Evolutionary conservation across 2,888 invertebrate genomes (phyloP).

Genomic region (Pharmacophagus antenor): DNA sequence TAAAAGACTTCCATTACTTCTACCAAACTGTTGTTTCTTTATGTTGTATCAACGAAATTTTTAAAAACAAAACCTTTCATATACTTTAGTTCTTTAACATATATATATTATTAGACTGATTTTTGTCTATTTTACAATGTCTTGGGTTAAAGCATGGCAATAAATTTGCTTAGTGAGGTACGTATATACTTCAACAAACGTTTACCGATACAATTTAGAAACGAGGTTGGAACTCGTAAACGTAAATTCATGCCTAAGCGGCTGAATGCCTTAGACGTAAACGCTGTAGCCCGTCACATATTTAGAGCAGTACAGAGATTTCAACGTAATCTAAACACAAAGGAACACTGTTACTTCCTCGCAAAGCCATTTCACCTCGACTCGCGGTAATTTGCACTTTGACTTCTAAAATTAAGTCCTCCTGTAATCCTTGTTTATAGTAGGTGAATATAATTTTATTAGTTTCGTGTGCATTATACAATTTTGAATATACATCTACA

Average conservation of each 20-base stretch:
- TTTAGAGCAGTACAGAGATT: conserved; percentile 47
- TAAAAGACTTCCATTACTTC: too few relatives aligned
- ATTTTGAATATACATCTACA: not conserved
- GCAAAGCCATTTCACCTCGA: conserved; percentile 45
- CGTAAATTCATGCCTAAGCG: conserved; percentile 58
- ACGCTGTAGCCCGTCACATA: conserved; percentile 50
- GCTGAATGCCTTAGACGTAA: conserved; percentile 48
- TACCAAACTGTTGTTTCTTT: too few relatives aligned
- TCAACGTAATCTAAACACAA: conserved; percentile 46
- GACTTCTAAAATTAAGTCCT: conserved; percentile 52
- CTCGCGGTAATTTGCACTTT: conserved; percentile 51
- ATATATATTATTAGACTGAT: not conserved
- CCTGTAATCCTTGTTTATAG: conserved; percentile 35
- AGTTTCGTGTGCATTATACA: not conserved
- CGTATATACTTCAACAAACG: conserved; percentile 47
- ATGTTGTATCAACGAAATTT: too few relatives aligned
- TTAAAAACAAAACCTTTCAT: not conserved
- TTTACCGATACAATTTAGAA: conserved; percentile 50
- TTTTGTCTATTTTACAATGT: conserved; percentile 12
- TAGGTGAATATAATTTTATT: conserved; percentile 16
- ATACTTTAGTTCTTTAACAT: not conserved
- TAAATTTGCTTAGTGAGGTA: conserved; percentile 42
- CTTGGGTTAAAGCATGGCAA: conserved; percentile 11
- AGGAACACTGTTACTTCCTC: conserved; percentile 41
- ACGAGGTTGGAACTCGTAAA: conserved; percentile 50